phyloP scores from a whole-genome alignment of 2,797 vertebrate species.

The Buphagus erythrorhynchus region DNA sequence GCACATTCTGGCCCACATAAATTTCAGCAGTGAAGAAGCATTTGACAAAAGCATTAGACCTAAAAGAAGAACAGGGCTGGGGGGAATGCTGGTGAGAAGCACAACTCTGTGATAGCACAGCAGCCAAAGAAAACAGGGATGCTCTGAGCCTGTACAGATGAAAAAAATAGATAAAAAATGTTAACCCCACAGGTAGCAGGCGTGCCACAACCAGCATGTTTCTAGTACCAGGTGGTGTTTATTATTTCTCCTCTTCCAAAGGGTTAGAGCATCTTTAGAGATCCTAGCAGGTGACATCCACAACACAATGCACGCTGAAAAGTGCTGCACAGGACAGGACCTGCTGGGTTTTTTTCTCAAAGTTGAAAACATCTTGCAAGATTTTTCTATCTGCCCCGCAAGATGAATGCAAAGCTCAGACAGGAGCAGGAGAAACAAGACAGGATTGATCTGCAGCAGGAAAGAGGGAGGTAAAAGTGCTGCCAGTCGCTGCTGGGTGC shows the following conservation, averaged over 20 bases:
- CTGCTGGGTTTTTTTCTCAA: fast-evolving
- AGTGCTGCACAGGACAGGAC: neutral
- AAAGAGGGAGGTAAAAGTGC: neutral
- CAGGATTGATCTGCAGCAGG: neutral
- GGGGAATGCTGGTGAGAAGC: neutral
- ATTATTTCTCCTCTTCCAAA: neutral
- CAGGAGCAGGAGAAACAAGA: neutral
- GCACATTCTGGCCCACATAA: neutral
- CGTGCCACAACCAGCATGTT: fast-evolving
- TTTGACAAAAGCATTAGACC: neutral
- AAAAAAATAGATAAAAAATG: neutral
- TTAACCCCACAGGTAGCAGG: neutral
- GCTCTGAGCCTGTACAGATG: neutral
- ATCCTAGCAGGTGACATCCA: fast-evolving
- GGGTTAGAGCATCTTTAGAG: neutral
- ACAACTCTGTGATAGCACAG: fast-evolving
- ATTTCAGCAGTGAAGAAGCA: neutral
- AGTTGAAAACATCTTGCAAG: neutral
- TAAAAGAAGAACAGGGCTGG: neutral
- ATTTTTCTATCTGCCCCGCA: too few relatives aligned
- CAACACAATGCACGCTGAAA: fast-evolving
- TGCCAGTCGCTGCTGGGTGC: fast-evolving
- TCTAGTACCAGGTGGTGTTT: neutral
- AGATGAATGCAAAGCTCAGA: neutral
- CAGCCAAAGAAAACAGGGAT: constrained; percentile 36